Base-by-base conservation (phyloP, 1,140 invertebrate genomes). In the Aricia agestis region DNA sequence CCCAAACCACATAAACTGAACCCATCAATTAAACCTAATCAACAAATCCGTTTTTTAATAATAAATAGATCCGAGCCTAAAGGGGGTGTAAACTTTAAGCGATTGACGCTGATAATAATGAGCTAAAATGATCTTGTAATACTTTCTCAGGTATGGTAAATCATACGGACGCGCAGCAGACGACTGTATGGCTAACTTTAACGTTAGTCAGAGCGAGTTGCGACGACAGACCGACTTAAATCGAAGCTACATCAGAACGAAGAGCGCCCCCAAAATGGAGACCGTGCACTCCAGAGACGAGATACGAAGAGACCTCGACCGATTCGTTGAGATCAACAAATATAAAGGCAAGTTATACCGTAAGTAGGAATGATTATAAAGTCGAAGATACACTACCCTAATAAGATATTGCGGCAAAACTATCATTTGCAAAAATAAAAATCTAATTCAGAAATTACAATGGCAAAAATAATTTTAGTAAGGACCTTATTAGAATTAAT, bases 161-260 rank as follows among this genome's bases (percentile, higher is more conserved):
- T 94, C 95, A 2, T 96, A 95, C 78, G 93, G 93, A 74, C 92
- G 92, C 74, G 93, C 95, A 6, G 95, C 95, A 2, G 95, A 95
- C 82, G 94, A 95, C 78, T 95, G 95, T 75, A 94, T 94, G 78
- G 92, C 92, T 45, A 94, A 95, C 72, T 95, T 95, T 88, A 87
- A 89, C 1, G 90, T 92, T 18, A 90, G 92, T 69, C 94, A 94
- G 84, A 90, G 83, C 6, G 93, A 94, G 76, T 67, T 94, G 41
- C 86, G 91, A 75, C 83, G 90, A 2, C 90, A 93, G 75, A 89
- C 92, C 15, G 92, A 93, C 66, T 84, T 93, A 2, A 92, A 92
- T 11, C 92, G 92, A 71, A 91, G 91, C 70, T 91, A 90, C 57
- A 77, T 86, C 0, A 76, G 93, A 41, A 92, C 92, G 0, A 82